A percentile compares a stretch with the other conserved stretches of the same genome.
phyloP scores from a whole-genome alignment of 1,140 invertebrate species.

The Danaus plexippus region DNA sequence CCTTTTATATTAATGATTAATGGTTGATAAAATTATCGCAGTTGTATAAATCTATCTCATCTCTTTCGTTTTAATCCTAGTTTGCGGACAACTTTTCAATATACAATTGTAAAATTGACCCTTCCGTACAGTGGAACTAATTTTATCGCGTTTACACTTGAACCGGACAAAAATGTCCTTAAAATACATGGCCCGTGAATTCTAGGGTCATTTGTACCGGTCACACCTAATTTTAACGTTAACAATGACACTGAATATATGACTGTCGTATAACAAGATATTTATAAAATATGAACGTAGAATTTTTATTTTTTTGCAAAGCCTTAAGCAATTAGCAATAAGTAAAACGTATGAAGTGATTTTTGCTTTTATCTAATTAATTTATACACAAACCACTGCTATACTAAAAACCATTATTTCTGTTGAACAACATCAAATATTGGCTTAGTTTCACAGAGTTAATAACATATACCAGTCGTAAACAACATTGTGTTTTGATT shows the following conservation, averaged over 20 bases:
- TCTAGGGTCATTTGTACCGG: slow-evolving; percentile 48
- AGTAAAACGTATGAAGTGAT: no score
- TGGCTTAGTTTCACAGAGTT: slow-evolving; percentile 10
- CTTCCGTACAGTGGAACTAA: slow-evolving; percentile 50
- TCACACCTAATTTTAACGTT: slow-evolving; percentile 50
- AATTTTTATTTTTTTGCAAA: no score
- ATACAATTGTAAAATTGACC: slow-evolving; percentile 49
- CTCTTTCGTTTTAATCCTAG: no score
- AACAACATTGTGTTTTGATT: slow-evolving; percentile 18
- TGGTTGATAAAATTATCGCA: neutral
- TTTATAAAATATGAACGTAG: no score
- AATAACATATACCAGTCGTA: slow-evolving; percentile 19
- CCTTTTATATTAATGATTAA: slow-evolving; percentile 32
- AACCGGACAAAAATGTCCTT: slow-evolving; percentile 40
- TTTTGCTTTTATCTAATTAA: no score
- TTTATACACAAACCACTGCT: no score
- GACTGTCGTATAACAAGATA: no score
- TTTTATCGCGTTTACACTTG: slow-evolving; percentile 57
- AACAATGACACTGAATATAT: slow-evolving; percentile 22
- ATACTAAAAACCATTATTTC: no score
- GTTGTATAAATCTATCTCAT: no score
- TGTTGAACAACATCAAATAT: neutral
- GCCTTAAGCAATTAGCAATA: no score
- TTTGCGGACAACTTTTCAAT: neutral
- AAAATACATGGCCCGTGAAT: slow-evolving; percentile 61